Conservation (phyloP, 2,888 invertebrate species). For the Mycogona germanica region DNA sequence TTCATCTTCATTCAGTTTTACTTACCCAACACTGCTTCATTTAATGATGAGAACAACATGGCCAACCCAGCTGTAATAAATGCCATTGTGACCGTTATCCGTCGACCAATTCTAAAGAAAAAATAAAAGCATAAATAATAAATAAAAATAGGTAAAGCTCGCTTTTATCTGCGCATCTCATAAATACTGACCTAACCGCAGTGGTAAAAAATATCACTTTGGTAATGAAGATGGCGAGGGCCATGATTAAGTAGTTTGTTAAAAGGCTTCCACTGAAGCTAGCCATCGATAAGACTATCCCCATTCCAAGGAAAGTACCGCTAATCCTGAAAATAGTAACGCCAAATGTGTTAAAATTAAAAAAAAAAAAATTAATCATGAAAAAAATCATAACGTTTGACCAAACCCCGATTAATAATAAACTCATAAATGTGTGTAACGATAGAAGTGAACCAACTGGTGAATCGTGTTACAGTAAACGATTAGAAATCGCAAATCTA, state of each 20-base stretch:
- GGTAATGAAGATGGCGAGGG: constrained; percentile 9
- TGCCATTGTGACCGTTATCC: constrained; percentile 15
- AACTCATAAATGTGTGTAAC: not conserved
- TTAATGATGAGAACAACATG: constrained; percentile 7
- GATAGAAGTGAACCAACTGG: too few species aligned
- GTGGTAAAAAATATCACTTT: constrained; percentile 14
- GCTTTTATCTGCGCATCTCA: not conserved
- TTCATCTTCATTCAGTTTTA: not conserved
- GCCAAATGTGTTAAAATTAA: not conserved
- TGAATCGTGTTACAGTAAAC: too few species aligned
- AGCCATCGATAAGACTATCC: constrained; percentile 13
- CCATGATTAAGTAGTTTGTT: constrained; percentile 15
- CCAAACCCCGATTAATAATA: not conserved
- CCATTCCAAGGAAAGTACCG: constrained; percentile 16
- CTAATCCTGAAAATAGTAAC: constrained; percentile 11
- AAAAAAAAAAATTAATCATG: not conserved
- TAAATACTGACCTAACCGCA: constrained; percentile 12
- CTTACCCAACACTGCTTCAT: constrained; percentile 12
- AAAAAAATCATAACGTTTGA: not conserved
- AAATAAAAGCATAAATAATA: not conserved
- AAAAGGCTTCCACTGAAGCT: constrained; percentile 8
- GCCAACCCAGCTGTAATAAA: constrained; percentile 12
- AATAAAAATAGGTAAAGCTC: not conserved
- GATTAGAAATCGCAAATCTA: not conserved
- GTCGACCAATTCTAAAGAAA: constrained; percentile 9